Percentiles rank a stretch among this genome's conserved stretches.
phyloP scores from a whole-genome alignment of 2,888 invertebrate species.

The Strigamia transsilvanica region DNA sequence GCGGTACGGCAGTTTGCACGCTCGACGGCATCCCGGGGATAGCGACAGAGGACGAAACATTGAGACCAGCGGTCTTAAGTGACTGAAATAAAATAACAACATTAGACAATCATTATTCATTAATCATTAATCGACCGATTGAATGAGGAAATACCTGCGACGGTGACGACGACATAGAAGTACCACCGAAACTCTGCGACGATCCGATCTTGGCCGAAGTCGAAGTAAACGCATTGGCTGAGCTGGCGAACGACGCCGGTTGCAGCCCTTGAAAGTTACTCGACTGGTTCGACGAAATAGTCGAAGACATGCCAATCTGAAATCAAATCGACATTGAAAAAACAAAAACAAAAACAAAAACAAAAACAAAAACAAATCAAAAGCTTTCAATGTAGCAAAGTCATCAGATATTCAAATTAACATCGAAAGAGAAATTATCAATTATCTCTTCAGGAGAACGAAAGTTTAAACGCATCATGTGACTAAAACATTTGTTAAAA shows the following conservation, averaged over 20 bases:
- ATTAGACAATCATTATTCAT: neutral
- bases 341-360: neutral
- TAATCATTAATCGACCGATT: neutral
- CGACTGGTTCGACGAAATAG: constrained; percentile 9
- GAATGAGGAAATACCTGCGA: neutral
- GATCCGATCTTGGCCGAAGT: constrained; percentile 1
- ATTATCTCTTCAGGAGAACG: constrained; percentile 10
- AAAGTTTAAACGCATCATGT: neutral
- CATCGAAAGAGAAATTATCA: neutral
- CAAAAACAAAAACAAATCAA: too few species aligned
- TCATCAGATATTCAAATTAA: neutral
- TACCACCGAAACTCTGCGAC: neutral
- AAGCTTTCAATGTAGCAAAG: neutral
- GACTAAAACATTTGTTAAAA: constrained; percentile 53
- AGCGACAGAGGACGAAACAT: constrained; percentile 27
- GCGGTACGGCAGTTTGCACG: constrained; percentile 61
- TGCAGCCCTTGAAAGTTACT: constrained; percentile 24
- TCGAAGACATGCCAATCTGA: constrained; percentile 34
- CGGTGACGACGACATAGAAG: constrained; percentile 29
- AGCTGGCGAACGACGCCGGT: neutral
- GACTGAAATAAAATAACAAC: neutral
- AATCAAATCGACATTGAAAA: neutral
- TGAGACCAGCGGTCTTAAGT: neutral
- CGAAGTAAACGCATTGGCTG: neutral
- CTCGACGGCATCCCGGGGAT: constrained; percentile 50